Evolutionary conservation across 2,113 vertebrate genomes (phyloP).

Genomic region (Piaya cayana): DNA sequence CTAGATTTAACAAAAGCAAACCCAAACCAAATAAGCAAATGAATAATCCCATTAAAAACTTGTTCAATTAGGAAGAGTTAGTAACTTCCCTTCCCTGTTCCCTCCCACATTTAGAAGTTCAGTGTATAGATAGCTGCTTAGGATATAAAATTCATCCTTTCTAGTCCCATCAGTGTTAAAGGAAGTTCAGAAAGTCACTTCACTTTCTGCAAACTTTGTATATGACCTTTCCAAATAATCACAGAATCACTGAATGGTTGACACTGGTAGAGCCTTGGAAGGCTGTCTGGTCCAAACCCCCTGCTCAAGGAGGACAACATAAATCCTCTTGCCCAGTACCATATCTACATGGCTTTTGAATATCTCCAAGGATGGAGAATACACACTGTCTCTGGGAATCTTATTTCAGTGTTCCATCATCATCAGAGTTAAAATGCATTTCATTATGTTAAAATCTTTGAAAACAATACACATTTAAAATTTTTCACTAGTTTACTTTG

Average conservation of each 20-base stretch:
- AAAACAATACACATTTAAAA: background rate
- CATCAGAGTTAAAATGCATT: background rate
- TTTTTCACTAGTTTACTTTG: background rate
- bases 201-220: background rate
- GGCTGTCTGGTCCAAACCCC: background rate
- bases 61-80: rapidly evolving
- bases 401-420: background rate
- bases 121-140: background rate
- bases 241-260: background rate
- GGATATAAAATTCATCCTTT: background rate
- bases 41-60: background rate
- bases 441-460: background rate
- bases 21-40: background rate
- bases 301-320: background rate
- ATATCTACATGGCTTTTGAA: background rate
- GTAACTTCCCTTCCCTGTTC: background rate
- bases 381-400: background rate
- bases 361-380: background rate
- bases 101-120: background rate
- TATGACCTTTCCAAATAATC: background rate
- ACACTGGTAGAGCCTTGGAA: background rate
- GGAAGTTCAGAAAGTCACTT: background rate
- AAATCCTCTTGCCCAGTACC: background rate
- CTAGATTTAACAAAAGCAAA: background rate
- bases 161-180: background rate